phyloP scores from a whole-genome alignment of 2,888 invertebrate species.

The Peribatodes rhomboidaria region DNA sequence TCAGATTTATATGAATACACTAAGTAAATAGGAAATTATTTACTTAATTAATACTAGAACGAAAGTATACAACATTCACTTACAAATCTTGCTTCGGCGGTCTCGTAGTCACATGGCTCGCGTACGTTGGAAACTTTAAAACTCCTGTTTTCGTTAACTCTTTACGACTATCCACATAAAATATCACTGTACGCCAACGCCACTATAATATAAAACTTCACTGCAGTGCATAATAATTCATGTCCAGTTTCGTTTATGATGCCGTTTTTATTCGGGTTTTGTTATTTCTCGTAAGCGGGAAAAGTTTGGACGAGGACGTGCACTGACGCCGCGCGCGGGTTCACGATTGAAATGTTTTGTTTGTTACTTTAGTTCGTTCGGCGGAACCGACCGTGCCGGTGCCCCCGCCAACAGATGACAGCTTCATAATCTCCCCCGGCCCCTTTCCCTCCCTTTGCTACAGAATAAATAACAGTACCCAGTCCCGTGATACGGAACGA shows the following conservation, averaged over 20 bases:
- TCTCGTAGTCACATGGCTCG: conserved; percentile 81
- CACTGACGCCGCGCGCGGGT: conserved; percentile 69
- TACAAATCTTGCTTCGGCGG: conserved; percentile 75
- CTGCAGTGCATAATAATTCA: conserved; percentile 56
- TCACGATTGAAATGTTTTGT: conserved; percentile 40
- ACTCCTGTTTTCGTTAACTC: conserved; percentile 74
- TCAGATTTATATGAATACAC: too few relatives aligned
- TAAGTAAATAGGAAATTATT: too few relatives aligned
- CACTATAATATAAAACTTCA: conserved; percentile 62
- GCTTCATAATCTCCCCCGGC: conserved; percentile 72
- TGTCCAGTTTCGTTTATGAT: conserved; percentile 50
- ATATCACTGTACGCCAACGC: conserved; percentile 67
- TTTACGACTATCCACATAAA: conserved; percentile 67
- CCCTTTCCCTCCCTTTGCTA: conserved; percentile 50
- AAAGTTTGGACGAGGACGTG: conserved; percentile 49
- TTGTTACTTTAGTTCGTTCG: conserved; percentile 8
- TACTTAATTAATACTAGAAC: too few relatives aligned
- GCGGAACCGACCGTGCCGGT: conserved; percentile 21
- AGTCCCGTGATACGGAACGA: conserved; percentile 56
- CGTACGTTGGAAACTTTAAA: conserved; percentile 74
- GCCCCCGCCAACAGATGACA: conserved; percentile 69
- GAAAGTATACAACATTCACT: conserved; percentile 61
- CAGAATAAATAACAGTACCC: conserved; percentile 14
- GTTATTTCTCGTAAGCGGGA: conserved; percentile 53
- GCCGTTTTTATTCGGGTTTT: conserved; percentile 48